Percentiles rank a stretch among this genome's conserved stretches.
These are phyloP conservation scores for Microtus ochrogaster DNA, from an alignment of 2,113 vertebrate genomes.

Conservation along the genomic window DNA sequence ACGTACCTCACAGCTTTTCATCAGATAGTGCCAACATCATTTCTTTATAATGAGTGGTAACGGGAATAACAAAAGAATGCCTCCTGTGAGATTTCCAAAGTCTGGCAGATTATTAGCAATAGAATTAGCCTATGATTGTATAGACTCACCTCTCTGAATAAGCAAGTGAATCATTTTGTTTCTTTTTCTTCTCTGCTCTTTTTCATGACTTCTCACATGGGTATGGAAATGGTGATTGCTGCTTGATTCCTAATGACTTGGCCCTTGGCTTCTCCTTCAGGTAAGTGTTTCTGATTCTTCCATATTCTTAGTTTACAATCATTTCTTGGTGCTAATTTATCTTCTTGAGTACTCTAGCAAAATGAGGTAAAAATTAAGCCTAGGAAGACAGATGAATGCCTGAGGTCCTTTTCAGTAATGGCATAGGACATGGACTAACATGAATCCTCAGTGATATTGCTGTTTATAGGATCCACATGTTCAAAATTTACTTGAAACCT, in stretches of 20 bases:
- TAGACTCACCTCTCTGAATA: constrained; percentile 34
- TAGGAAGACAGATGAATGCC: not conserved
- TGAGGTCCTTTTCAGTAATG: not conserved
- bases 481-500: not conserved
- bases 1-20: constrained; percentile 67
- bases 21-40: constrained; percentile 67
- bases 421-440: not conserved
- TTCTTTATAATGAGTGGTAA: constrained; percentile 76
- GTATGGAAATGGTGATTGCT: constrained; percentile 68
- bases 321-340: not conserved
- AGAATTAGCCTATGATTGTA: constrained; percentile 56
- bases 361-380: not conserved
- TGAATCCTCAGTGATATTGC: not conserved
- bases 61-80: constrained; percentile 32
- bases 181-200: constrained; percentile 59
- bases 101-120: constrained; percentile 28
- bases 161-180: constrained; percentile 74
- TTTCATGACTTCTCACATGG: constrained; percentile 69
- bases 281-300: constrained; percentile 84
- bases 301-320: constrained; percentile 12
- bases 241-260: constrained; percentile 71
- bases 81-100: constrained; percentile 63
- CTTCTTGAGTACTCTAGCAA: not conserved
- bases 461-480: not conserved
- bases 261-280: constrained; percentile 78